Evolutionary conservation across 2,888 invertebrate genomes (phyloP).

Genomic region (Apocheima hispidaria): DNA sequence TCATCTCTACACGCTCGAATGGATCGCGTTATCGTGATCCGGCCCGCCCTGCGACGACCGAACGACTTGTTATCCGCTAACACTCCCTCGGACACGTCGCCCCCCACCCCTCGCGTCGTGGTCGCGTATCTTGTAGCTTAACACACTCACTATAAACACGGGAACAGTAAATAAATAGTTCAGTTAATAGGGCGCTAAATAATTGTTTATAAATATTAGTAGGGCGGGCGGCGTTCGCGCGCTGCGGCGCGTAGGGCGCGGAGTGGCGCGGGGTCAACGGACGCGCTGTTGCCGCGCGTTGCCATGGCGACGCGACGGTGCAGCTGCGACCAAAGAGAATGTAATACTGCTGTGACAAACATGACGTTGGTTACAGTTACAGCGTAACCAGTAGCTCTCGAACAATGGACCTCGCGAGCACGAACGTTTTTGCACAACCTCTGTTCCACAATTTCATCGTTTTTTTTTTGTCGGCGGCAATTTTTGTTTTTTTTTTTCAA

Average conservation of each 20-base stretch:
- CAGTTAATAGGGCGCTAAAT: conserved; percentile 40
- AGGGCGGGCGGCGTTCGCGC: conserved; percentile 47
- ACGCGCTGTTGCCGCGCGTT: conserved; percentile 61
- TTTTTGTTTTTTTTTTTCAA: no score
- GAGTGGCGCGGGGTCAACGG: conserved; percentile 59
- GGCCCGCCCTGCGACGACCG: conserved; percentile 13
- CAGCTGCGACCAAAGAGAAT: conserved; percentile 50
- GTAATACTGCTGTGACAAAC: conserved; percentile 1
- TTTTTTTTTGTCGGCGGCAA: no score
- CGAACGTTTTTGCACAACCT: no score
- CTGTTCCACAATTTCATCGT: no score
- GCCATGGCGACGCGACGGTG: conserved; percentile 60
- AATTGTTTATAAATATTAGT: conserved; percentile 60
- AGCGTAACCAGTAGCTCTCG: neutral
- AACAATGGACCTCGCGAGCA: no score
- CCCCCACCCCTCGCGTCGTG: conserved; percentile 34
- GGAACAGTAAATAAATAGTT: conserved; percentile 16
- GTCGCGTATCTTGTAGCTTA: conserved; percentile 18
- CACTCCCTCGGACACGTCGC: conserved; percentile 25
- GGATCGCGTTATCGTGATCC: conserved; percentile 22
- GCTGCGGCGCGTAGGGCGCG: conserved; percentile 54
- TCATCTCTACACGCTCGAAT: conserved; percentile 1
- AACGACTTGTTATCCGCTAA: conserved; percentile 27
- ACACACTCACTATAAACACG: conserved; percentile 11
- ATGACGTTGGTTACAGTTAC: neutral